Base-by-base conservation (phyloP, 2,888 invertebrate species). In the Thumatha senex region DNA sequence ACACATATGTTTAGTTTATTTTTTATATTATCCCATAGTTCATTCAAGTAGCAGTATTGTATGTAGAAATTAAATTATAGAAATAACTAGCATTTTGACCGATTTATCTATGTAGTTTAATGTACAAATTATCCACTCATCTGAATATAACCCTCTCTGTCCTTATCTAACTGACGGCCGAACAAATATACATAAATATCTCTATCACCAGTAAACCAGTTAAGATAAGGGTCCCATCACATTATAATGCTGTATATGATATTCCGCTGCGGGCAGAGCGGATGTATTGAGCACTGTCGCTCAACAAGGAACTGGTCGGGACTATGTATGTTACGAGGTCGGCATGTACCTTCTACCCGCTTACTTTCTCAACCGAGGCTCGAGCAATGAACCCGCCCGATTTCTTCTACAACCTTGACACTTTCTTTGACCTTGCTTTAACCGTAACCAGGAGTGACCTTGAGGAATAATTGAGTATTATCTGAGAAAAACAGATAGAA, bases 371-470 rank as follows among this genome's bases (percentile, higher is more conserved):
- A 84, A 83, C 77, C 80, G 78, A 74, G 67, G 78, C 70, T 67
- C 76, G 89, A 76, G 64, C 89, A 72, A 84, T 86, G 89, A 89
- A 83, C 90, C 77, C 82, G 68, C 66, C 81, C 80, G 89, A 89
- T 89, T 90, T 88, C 91, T 86, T 87, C 83, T 80, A 78, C 80
- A 91, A 74, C 91, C 91, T 91, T 91, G 91, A 91, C 89, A 90
- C 89, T 89, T 90, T 90, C 89, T 89, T 79, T 87, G 81, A 86
- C 89, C 90, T 89, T 90, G 86, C 78, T 69, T 54, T 60, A 55
- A 51, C 64, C 64, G 64, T 67, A 50, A 69, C 78, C 76, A 73
- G 78, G 71, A 76, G 62, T 73, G 86, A 84, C 89, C 90, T 90
- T 89, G 86, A 80, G 72, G 63, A 72, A 76, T 72, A 67, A 61